A percentile compares a stretch with the other conserved stretches of the same genome.
Conservation (phyloP, 92 coral and sea anemone species). For the Zoanthus sociatus region DNA sequence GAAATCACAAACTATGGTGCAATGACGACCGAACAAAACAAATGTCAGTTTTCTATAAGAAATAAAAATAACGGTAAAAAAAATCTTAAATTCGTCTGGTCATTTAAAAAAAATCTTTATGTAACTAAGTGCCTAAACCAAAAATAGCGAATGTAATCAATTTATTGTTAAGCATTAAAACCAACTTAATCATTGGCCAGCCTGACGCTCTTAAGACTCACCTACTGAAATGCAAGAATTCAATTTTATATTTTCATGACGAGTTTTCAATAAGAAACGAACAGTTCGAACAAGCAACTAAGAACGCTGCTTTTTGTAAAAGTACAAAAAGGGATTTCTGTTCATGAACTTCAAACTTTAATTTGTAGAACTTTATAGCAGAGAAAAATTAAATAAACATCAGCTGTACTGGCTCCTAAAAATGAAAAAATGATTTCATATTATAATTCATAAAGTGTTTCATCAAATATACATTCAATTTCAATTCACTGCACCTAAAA, state of each 20-base stretch:
- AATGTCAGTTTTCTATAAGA: background rate
- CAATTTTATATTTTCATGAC: too few relatives aligned
- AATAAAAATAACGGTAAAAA: background rate
- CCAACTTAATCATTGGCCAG: background rate
- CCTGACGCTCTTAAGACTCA: too few relatives aligned
- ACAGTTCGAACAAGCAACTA: background rate
- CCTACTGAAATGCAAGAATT: too few relatives aligned
- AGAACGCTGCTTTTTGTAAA: background rate
- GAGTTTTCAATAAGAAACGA: too few relatives aligned
- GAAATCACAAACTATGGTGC: background rate
- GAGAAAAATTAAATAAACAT: background rate
- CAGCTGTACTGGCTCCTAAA: background rate
- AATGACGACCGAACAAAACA: background rate
- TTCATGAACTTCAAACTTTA: background rate
- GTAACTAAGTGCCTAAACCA: background rate
- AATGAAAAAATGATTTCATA: background rate
- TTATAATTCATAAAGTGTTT: background rate
- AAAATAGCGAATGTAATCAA: background rate
- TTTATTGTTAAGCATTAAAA: background rate
- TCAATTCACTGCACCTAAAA: background rate
- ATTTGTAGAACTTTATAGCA: background rate
- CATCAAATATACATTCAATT: background rate
- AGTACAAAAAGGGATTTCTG: background rate
- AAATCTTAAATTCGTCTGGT: background rate
- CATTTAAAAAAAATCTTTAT: background rate